These are phyloP conservation scores for Abrostola tripartita DNA, from an alignment of 2,888 invertebrate species.

Conservation along the genomic window DNA sequence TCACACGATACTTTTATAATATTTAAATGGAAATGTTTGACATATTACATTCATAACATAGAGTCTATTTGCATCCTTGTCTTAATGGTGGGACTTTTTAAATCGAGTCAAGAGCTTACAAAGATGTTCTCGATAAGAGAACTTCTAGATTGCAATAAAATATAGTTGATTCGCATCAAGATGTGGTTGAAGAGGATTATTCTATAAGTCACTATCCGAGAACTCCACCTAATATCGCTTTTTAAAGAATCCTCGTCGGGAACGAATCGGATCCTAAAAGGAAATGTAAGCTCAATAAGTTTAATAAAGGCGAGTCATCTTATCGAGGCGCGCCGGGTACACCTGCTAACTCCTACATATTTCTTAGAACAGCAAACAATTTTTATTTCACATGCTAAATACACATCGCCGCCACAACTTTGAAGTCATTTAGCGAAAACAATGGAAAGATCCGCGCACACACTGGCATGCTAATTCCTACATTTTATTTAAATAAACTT, in stretches of 20 bases:
- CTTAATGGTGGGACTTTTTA: slow-evolving; percentile 56
- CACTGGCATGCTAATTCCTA: slow-evolving; percentile 80
- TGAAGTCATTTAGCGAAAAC: slow-evolving; percentile 88
- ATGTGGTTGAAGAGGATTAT: slow-evolving; percentile 56
- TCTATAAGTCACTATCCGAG: slow-evolving; percentile 59
- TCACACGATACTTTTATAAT: slow-evolving; percentile 28
- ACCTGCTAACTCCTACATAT: slow-evolving; percentile 66
- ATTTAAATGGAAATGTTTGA: slow-evolving; percentile 19
- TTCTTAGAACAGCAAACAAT: slow-evolving; percentile 77
- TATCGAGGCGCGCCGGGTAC: slow-evolving; percentile 51
- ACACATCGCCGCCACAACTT: slow-evolving; percentile 82
- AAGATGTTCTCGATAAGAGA: slow-evolving; percentile 52
- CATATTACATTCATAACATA: slow-evolving; percentile 28
- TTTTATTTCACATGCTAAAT: slow-evolving; percentile 84
- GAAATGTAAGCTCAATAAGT: slow-evolving; percentile 36
- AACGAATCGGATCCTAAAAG: slow-evolving; percentile 30
- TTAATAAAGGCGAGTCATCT: slow-evolving; percentile 36
- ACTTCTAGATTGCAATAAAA: slow-evolving; percentile 60
- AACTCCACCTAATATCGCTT: slow-evolving; percentile 24
- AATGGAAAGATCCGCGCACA: slow-evolving; percentile 82
- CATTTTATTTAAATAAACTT: slow-evolving; percentile 86
- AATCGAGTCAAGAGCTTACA: slow-evolving; percentile 40
- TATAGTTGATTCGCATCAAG: slow-evolving; percentile 62
- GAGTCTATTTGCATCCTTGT: slow-evolving; percentile 47
- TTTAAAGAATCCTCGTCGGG: slow-evolving; percentile 16